Conservation (phyloP, 2,113 vertebrate species). For the Fukomys damarensis region DNA sequence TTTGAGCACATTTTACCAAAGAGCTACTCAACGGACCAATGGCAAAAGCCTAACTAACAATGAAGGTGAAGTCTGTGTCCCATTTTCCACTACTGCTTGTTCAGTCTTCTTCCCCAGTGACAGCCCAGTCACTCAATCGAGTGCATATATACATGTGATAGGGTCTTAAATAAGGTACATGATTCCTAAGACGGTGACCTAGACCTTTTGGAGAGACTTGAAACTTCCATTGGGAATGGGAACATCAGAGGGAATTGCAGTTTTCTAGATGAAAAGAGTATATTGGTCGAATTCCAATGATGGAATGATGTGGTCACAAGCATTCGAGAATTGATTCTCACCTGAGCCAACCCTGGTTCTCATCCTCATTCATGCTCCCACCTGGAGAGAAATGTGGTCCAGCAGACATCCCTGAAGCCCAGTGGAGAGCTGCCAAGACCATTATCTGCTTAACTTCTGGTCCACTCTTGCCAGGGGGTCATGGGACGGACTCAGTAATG, state of each 20-base stretch:
- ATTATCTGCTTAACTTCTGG: fast-evolving
- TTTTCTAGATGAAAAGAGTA: background rate
- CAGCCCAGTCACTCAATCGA: background rate
- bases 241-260: background rate
- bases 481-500: fast-evolving
- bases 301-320: fast-evolving
- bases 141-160: fast-evolving
- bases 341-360: fast-evolving
- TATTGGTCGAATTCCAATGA: fast-evolving
- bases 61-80: background rate
- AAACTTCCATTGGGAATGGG: background rate
- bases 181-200: background rate
- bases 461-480: fast-evolving
- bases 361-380: fast-evolving
- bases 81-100: fast-evolving
- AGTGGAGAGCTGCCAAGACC: fast-evolving
- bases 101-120: background rate
- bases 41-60: background rate
- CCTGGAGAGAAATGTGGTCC: background rate
- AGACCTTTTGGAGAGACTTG: background rate
- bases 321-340: fast-evolving
- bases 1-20: background rate
- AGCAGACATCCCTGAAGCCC: no score
- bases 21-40: background rate
- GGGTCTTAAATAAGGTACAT: fast-evolving